Base-by-base conservation (phyloP, 2,113 vertebrate species). In the Hypocryptadius cinnamomeus region DNA sequence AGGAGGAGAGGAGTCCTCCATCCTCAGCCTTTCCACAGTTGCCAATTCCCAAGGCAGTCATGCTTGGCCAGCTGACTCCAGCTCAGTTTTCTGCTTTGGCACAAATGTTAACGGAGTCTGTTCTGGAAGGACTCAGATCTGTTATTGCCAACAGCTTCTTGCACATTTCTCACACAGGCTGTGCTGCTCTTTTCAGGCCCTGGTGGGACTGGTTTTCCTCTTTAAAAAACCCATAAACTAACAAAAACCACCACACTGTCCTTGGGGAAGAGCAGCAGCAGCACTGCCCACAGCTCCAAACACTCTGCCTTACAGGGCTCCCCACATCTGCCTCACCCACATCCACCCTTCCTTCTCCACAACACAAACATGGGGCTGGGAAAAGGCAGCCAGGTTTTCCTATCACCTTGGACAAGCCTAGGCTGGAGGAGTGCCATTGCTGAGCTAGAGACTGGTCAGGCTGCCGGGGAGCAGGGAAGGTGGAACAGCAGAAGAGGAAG, bases 401-500 rank as follows among this genome's bases (percentile, higher is more conserved):
- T 40, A 10, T 14, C 64, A 15, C 17, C 63, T 27, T 1, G 4
- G 83, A 25, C 79, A 60, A 86, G 10, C 51, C 44, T 3, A 1
- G 31, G 53, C 48, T 61, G 68, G 66, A 54, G 65, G 12, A n/a
- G 5, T 7, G 7, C 42, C 37, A 13, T 6, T 22, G 44, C 69
- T 56, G 59, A 48, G 48, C 65, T 12, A 9, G 0, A 11, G 13
- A 8, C 4, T 3, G 25, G 2, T 70, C 8, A 30, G 31, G 8
- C 13, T 15, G 7, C 6, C 1, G 2, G 35, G 42, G 40, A 63
- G 44, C 1, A 0, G 39, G 33, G 57, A 30, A 35, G 3, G 13
- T 6, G n/a, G 28, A 28, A 39, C 4, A 51, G 48, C 18, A 42
- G 59, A 39, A 54, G 20, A 59, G 13, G 28, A 51, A 11, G 50